Conservation (phyloP, 2,888 invertebrate genomes). For the Bellardia bayeri region DNA sequence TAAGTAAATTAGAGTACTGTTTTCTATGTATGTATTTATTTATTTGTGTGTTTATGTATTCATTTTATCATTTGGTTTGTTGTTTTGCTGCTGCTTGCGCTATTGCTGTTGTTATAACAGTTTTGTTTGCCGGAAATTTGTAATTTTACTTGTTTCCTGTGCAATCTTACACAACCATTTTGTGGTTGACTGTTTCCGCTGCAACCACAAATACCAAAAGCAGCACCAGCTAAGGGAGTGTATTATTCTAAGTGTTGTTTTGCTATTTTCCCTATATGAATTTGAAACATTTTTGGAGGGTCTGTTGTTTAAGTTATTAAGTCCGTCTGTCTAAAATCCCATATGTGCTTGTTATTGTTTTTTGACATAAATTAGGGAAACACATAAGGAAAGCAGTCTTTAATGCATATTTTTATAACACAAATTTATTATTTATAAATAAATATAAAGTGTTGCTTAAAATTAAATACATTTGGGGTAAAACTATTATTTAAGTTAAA, state of each 20-base stretch:
- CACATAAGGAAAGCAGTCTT: conserved; percentile 42
- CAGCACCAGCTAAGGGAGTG: conserved; percentile 34
- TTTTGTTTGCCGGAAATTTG: conserved; percentile 82
- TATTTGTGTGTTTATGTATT: neutral
- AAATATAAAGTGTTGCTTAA: neutral
- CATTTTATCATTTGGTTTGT: neutral
- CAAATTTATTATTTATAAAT: neutral
- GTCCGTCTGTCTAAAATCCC: conserved; percentile 12
- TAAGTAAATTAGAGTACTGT: neutral
- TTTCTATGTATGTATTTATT: neutral
- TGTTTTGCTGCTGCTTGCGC: conserved; percentile 68
- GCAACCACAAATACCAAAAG: conserved; percentile 76
- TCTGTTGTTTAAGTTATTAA: neutral
- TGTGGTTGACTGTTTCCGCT: conserved; percentile 83
- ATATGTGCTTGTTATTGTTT: conserved; percentile 62
- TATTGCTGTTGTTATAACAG: conserved; percentile 75
- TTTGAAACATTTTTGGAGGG: conserved; percentile 32
- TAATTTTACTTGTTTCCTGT: conserved; percentile 83
- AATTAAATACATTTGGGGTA: neutral
- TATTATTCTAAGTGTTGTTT: conserved; percentile 60
- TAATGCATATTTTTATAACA: conserved; percentile 1
- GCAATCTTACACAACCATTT: conserved; percentile 80
- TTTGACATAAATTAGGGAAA: conserved; percentile 48
- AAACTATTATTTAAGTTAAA: too few relatives aligned
- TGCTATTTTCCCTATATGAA: neutral